These are phyloP conservation scores for Drosophila austrosaltans DNA, from an alignment of 2,888 invertebrate genomes.

Conservation along the genomic window DNA sequence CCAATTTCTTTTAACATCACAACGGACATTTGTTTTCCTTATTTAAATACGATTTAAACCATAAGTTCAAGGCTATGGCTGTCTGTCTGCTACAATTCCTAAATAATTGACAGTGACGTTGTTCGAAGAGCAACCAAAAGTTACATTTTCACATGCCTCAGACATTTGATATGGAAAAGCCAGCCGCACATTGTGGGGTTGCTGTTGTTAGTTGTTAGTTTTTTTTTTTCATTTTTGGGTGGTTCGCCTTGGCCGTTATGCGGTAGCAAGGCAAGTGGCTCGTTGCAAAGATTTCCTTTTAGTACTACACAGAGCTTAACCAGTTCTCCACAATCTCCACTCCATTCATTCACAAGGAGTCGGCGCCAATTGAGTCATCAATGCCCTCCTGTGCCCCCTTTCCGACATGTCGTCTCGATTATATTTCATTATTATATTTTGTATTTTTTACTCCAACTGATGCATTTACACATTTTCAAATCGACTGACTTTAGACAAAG, in stretches of 20 bases:
- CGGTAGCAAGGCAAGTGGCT: constrained; percentile 73
- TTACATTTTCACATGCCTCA: constrained; percentile 56
- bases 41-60: constrained; percentile 58
- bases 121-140: constrained; percentile 63
- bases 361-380: constrained; percentile 72
- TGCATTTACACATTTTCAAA: constrained; percentile 36
- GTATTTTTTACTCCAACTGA: constrained; percentile 19
- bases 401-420: constrained; percentile 21
- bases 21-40: constrained; percentile 57
- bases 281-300: constrained; percentile 72
- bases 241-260: constrained; percentile 72
- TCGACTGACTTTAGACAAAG: constrained; percentile 44
- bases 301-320: constrained; percentile 50
- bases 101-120: constrained; percentile 61
- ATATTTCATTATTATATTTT: constrained; percentile 40
- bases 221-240: constrained; percentile 45
- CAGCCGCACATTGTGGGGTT: constrained; percentile 20
- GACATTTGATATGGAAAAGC: constrained; percentile 63
- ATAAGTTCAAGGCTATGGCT: constrained; percentile 66
- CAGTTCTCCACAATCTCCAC: constrained; percentile 40
- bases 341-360: constrained; percentile 63
- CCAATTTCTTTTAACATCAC: constrained; percentile 49
- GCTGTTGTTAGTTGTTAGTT: constrained; percentile 14
- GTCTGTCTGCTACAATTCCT: constrained; percentile 19
- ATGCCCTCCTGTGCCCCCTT: constrained; percentile 15